phyloP scores from a whole-genome alignment of 2,113 vertebrate genomes.

The Vidua macroura region DNA sequence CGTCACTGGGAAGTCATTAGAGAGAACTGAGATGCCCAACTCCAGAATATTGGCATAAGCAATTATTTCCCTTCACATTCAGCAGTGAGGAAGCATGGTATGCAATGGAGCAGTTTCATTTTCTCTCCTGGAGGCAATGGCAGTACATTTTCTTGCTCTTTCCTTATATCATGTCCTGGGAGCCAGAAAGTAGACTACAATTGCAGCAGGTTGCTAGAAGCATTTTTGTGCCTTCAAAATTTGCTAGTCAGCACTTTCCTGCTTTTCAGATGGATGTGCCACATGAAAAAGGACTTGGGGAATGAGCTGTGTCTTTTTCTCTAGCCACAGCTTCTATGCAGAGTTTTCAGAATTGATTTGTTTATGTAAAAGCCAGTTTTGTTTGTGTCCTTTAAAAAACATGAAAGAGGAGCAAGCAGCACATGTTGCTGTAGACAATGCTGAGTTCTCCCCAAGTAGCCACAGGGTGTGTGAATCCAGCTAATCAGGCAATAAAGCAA shows the following conservation, averaged over 20 bases:
- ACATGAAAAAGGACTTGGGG: neutral
- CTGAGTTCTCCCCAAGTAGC: neutral
- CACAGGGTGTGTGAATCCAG: conserved; percentile 38
- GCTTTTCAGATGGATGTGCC: neutral
- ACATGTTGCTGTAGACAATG: conserved; percentile 14
- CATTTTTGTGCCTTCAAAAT: neutral
- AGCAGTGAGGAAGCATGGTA: neutral
- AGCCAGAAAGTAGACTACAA: neutral
- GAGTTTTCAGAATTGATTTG: neutral
- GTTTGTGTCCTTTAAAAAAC: conserved; percentile 35
- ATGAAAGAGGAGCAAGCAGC: conserved; percentile 5
- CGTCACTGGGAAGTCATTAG: neutral
- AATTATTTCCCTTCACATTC: neutral
- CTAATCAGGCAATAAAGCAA: conserved; percentile 8
- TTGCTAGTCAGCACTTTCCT: neutral
- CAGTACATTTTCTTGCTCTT: neutral
- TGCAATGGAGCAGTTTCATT: neutral
- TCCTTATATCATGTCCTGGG: neutral
- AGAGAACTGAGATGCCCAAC: neutral
- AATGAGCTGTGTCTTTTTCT: neutral
- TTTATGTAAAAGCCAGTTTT: conserved; percentile 40
- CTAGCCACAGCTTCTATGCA: neutral
- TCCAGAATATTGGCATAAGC: neutral
- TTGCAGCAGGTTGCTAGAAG: neutral
- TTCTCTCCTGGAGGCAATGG: neutral